These are phyloP conservation scores for Lycia hirtaria DNA, from an alignment of 2,888 invertebrate genomes.

Conservation along the genomic window DNA sequence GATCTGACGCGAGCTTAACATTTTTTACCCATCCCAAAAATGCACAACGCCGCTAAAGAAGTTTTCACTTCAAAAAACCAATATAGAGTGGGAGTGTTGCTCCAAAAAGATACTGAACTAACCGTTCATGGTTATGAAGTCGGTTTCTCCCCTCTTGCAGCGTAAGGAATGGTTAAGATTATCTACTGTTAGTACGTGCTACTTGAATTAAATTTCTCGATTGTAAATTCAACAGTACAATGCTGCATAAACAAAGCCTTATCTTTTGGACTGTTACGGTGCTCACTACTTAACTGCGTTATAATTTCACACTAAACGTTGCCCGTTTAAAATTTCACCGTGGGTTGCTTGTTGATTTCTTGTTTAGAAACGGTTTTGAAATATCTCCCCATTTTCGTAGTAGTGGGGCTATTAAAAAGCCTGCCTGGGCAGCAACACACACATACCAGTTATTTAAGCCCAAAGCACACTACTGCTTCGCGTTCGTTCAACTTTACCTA, in stretches of 20 bases:
- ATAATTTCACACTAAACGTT: slow-evolving; percentile 35
- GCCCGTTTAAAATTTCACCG: slow-evolving; percentile 26
- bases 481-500: too few relatives aligned
- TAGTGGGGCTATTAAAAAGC: too few relatives aligned
- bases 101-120: too few relatives aligned
- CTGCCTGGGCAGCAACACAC: too few relatives aligned
- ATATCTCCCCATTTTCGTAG: too few relatives aligned
- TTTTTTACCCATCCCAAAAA: too few relatives aligned
- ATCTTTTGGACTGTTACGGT: slow-evolving; percentile 63
- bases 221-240: slow-evolving; percentile 68
- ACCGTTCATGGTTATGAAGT: not conserved
- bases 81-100: too few relatives aligned
- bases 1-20: too few relatives aligned
- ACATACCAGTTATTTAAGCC: too few relatives aligned
- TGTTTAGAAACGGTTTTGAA: not conserved
- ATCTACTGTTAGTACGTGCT: slow-evolving; percentile 21
- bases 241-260: slow-evolving; percentile 72
- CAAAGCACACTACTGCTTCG: too few relatives aligned
- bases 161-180: slow-evolving; percentile 12
- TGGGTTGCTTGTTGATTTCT: slow-evolving; percentile 12
- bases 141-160: not conserved
- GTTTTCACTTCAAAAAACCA: too few relatives aligned
- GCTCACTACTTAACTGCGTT: slow-evolving; percentile 34
- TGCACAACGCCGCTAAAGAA: too few relatives aligned
- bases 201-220: slow-evolving; percentile 71